Conservation (phyloP, 1,140 invertebrate genomes). For the Akabosia matsudoensis region DNA sequence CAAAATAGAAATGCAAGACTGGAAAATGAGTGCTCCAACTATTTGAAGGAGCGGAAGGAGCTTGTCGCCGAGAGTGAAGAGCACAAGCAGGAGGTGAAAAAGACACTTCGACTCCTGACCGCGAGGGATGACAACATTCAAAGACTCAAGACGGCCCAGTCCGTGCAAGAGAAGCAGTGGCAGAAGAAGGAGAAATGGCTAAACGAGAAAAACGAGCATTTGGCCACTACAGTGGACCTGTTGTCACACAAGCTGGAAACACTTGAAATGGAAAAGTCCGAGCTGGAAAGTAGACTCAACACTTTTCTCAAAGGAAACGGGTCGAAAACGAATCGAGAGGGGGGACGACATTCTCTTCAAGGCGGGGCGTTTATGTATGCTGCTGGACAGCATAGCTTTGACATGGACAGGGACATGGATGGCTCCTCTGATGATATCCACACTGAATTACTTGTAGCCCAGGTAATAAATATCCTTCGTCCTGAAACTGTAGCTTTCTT, state of each 20-base stretch:
- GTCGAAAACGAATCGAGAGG: neutral
- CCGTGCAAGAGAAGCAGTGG: neutral
- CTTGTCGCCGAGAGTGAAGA: constrained; percentile 4
- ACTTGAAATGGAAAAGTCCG: neutral
- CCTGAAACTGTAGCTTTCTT: too few species aligned
- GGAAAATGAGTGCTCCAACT: constrained; percentile 11
- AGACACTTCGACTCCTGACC: neutral
- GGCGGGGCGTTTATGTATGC: neutral
- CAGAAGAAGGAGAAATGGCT: neutral
- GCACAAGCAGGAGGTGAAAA: neutral
- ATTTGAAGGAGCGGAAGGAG: neutral
- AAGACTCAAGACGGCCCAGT: neutral
- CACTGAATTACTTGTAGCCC: neutral
- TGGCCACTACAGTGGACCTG: neutral
- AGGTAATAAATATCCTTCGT: too few species aligned
- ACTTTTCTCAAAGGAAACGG: neutral
- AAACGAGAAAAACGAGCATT: neutral
- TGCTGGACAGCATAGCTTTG: neutral
- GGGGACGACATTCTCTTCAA: neutral
- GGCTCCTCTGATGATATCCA: neutral
- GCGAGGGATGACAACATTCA: neutral
- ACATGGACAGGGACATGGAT: neutral
- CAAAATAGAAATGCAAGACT: neutral
- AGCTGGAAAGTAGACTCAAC: neutral
- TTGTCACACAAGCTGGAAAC: neutral